Evolutionary conservation across 1,140 invertebrate genomes (phyloP).

Genomic region (Theocolax elegans): DNA sequence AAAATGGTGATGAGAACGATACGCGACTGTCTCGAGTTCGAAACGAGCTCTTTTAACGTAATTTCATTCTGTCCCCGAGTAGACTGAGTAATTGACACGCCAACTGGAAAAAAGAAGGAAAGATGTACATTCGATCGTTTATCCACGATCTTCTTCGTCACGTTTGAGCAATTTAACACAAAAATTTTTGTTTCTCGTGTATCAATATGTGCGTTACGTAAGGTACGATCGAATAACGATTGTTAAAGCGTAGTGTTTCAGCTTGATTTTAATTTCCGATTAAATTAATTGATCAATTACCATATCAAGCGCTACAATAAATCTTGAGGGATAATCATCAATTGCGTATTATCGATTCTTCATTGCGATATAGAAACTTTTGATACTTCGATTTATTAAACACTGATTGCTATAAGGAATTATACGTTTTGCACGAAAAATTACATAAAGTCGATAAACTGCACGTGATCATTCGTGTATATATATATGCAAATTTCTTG

Average conservation of each 20-base stretch:
- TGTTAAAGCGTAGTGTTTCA: background rate
- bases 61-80: slow-evolving; percentile 20
- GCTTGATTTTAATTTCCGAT: slow-evolving; percentile 11
- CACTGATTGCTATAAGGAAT: no score
- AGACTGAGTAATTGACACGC: slow-evolving; percentile 11
- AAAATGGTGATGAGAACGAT: slow-evolving; percentile 34
- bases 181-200: background rate
- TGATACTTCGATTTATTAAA: no score
- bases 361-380: no score
- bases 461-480: no score
- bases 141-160: background rate
- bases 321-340: no score
- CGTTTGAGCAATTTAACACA: background rate
- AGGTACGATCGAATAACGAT: background rate
- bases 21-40: slow-evolving; percentile 10
- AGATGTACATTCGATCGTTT: background rate
- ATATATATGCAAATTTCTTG: no score
- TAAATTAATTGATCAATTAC: slow-evolving; percentile 18
- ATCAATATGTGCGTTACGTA: background rate
- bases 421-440: no score
- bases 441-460: no score
- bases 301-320: background rate
- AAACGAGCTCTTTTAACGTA: slow-evolving; percentile 24
- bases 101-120: slow-evolving; percentile 19
- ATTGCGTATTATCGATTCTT: no score